A percentile compares a stretch with the other conserved stretches of the same genome.
Evolutionary conservation across 2,888 invertebrate genomes (phyloP).

Genomic region (Boloria euphrosyne): DNA sequence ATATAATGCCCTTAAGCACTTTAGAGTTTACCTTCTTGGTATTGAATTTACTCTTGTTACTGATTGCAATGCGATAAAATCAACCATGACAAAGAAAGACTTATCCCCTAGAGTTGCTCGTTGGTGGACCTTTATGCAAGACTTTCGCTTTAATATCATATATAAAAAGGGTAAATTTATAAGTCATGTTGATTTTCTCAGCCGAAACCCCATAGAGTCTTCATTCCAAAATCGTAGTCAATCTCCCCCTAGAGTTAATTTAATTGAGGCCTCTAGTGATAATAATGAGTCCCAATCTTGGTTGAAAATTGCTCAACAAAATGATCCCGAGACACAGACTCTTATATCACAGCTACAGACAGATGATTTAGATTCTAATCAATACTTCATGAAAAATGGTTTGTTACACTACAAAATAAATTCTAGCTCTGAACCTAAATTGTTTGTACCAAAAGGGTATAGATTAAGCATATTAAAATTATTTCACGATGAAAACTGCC

Average conservation of each 20-base stretch:
- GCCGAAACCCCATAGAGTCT: slow-evolving; percentile 37
- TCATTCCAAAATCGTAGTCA: background rate
- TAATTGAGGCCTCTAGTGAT: no score
- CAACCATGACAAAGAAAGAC: slow-evolving; percentile 42
- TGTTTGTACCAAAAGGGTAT: slow-evolving; percentile 34
- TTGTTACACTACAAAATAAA: slow-evolving; percentile 31
- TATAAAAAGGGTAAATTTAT: slow-evolving; percentile 43
- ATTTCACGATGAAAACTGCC: slow-evolving; percentile 43
- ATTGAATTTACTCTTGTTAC: slow-evolving; percentile 42
- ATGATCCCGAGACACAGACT: slow-evolving; percentile 38
- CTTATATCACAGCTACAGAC: slow-evolving; percentile 29
- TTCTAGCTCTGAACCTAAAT: slow-evolving; percentile 33
- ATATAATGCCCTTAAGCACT: slow-evolving; percentile 39
- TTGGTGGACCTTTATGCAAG: slow-evolving; percentile 46
- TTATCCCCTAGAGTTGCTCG: slow-evolving; percentile 43
- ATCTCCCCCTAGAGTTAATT: no score
- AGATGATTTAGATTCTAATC: slow-evolving; percentile 39
- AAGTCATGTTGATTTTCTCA: slow-evolving; percentile 43
- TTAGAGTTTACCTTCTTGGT: slow-evolving; percentile 43
- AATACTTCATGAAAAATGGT: slow-evolving; percentile 30
- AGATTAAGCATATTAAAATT: slow-evolving; percentile 33
- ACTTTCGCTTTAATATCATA: slow-evolving; percentile 41
- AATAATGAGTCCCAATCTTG: slow-evolving; percentile 34
- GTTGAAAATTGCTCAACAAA: slow-evolving; percentile 40
- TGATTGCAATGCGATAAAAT: slow-evolving; percentile 45